Evolutionary conservation across 2,113 vertebrate species (phyloP).

Genomic region (Hipposideros armiger): DNA sequence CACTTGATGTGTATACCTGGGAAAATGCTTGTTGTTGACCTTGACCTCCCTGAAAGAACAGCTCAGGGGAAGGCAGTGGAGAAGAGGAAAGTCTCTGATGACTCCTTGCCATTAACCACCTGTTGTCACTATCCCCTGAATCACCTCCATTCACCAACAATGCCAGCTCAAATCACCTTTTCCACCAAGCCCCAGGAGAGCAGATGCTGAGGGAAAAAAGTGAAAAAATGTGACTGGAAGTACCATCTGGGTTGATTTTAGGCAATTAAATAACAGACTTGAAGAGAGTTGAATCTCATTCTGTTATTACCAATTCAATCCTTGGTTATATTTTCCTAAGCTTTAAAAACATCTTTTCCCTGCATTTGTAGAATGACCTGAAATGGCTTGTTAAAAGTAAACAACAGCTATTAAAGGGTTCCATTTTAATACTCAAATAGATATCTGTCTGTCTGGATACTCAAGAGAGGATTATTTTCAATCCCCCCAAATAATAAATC

Average conservation of each 20-base stretch:
- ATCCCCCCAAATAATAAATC: background rate
- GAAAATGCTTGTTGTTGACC: background rate
- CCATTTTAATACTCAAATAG: slow-evolving; percentile 34
- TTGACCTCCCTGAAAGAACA: background rate
- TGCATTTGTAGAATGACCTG: background rate
- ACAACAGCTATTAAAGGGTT: background rate
- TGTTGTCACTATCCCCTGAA: background rate
- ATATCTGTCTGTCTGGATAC: slow-evolving; percentile 21
- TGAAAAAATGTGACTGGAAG: background rate
- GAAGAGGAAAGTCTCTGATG: background rate
- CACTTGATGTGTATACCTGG: background rate
- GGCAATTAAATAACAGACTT: background rate
- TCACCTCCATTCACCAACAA: background rate
- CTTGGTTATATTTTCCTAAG: background rate
- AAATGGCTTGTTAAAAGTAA: slow-evolving; percentile 34
- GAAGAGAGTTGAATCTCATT: background rate
- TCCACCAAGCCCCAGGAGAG: background rate
- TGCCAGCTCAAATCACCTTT: background rate
- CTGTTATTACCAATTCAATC: background rate
- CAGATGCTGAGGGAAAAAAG: background rate
- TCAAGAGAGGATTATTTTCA: background rate
- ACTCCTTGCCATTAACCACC: background rate
- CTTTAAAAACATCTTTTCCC: slow-evolving; percentile 2
- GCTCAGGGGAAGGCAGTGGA: background rate
- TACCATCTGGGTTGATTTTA: slow-evolving; percentile 3